These are phyloP conservation scores for Myotis brandtii DNA, from an alignment of 2,113 vertebrate genomes.

Conservation along the genomic window DNA sequence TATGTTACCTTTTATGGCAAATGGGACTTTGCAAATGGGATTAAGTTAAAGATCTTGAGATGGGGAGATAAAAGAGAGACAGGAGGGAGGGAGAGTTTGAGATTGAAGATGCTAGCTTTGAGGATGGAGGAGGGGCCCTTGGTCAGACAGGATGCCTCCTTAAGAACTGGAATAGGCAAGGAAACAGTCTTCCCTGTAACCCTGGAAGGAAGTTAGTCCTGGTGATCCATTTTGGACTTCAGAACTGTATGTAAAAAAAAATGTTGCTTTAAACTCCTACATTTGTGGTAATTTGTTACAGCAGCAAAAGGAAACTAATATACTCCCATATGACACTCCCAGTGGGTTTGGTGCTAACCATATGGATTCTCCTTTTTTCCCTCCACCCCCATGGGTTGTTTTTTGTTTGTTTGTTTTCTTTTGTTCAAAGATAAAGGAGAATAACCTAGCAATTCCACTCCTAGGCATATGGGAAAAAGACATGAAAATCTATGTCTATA, in stretches of 20 bases:
- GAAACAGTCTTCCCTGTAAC: not conserved
- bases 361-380: not conserved
- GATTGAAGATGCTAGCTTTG: not conserved
- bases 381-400: not conserved
- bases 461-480: not conserved
- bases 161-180: not conserved
- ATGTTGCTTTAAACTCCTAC: not conserved
- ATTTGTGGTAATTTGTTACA: not conserved
- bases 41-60: not conserved
- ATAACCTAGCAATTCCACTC: not conserved
- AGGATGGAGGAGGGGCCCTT: not conserved
- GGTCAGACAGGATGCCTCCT: not conserved
- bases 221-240: not conserved
- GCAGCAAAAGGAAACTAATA: not conserved
- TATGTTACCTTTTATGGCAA: not conserved
- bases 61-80: not conserved
- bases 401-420: not conserved
- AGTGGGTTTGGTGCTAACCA: not conserved
- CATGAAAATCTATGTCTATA: not conserved
- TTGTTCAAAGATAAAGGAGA: not conserved
- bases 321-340: not conserved
- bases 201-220: not conserved
- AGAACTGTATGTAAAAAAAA: not conserved
- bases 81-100: not conserved
- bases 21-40: not conserved